These are phyloP conservation scores for Cairina moschata DNA, from an alignment of 2,113 vertebrate species.

Conservation along the genomic window DNA sequence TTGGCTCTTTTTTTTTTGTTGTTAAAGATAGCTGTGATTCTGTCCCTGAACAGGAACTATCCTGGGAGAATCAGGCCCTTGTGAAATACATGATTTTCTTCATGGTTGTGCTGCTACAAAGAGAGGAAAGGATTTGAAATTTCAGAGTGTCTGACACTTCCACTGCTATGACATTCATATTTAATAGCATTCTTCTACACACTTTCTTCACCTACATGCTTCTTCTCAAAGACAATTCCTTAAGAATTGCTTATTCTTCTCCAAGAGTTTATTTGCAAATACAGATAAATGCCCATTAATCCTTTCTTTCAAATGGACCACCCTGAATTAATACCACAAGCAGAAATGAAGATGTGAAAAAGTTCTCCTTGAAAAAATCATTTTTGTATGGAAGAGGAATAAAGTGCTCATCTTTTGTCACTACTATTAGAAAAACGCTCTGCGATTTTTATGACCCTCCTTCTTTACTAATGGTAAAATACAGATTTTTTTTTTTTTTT, in stretches of 20 bases:
- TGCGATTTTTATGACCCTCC: neutral
- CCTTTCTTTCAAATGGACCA: neutral
- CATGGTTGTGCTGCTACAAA: neutral
- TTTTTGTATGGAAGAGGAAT: neutral
- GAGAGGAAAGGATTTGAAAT: neutral
- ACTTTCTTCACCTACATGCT: neutral
- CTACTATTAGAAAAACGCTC: neutral
- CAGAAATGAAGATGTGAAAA: neutral
- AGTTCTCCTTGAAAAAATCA: neutral
- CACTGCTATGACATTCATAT: neutral
- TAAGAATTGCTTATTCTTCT: neutral
- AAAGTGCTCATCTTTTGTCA: rapidly evolving
- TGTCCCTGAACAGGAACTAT: neutral
- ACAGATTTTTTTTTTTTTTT: neutral
- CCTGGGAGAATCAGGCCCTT: neutral
- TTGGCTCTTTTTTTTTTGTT: neutral
- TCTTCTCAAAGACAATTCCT: neutral
- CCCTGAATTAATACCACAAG: neutral
- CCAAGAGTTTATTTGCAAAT: neutral
- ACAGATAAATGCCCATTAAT: neutral
- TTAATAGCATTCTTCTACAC: neutral
- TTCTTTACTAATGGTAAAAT: neutral
- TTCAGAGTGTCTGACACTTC: neutral
- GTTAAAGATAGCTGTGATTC: neutral
- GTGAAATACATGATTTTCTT: neutral